Base-by-base conservation (phyloP, 2,797 vertebrate genomes). In the Pseudotriccus pelzelni region DNA sequence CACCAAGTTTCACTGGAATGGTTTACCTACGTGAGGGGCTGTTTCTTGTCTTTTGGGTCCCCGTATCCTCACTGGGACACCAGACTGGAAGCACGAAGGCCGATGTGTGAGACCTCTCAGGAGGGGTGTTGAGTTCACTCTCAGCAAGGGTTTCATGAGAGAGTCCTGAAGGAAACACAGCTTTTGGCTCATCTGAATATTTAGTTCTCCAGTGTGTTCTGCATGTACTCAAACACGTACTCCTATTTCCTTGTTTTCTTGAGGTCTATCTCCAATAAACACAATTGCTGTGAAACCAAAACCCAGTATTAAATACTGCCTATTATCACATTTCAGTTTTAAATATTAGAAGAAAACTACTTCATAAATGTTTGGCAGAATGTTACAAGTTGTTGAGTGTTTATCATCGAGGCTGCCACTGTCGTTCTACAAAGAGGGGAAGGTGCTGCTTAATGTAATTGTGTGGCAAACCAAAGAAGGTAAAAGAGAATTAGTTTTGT, bases 71-170 rank as follows among this genome's bases (percentile, higher is more conserved):
- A 79, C 95, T 96, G 95, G 93, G 94, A 97, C 91, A 93, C 50
- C 87, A 83, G 94, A 64, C 95, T 96, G 30, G 21, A 93, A 93
- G 83, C 63, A 4, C 11, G 56, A 93, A 89, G 89, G 80, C 41
- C 94, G 44, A 93, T 63, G 82, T 83, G 94, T 84, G 92, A 85
- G 89, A 76, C 41, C 21, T 95, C 97, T 96, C 95, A 81, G 79
- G 83, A 96, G 92, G 46, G 47, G 24, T 89, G 74, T 94, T 97
- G 60, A 96, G 89, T 98, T 97, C 96, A 92, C 88, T 94, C 93
- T 93, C 82, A 68, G 93, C 94, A 75, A 94, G 56, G 68, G 43
- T 25, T 43, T 96, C 85, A 84, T 44, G 23, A 93, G 91, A 90
- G 89, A 81, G 34, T 93, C 79, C 76, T 79, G 82, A 84, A 92